phyloP scores from a whole-genome alignment of 2,797 vertebrate genomes.

The Gastrophryne carolinensis region DNA sequence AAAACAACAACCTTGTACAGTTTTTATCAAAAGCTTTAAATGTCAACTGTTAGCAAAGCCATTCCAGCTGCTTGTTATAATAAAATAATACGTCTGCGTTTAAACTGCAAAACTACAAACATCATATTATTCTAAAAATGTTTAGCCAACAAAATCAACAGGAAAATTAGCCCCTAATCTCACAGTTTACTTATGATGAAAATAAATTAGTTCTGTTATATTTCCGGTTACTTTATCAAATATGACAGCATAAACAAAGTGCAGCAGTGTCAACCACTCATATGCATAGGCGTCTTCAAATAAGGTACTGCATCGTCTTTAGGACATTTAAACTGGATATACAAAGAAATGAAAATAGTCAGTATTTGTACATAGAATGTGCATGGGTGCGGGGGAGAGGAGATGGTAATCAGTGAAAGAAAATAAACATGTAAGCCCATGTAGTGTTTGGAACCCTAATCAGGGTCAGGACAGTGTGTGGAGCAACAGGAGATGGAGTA shows the following conservation, averaged over 20 bases:
- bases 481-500: conserved; percentile 29
- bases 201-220: conserved; percentile 52
- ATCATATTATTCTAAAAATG: conserved; percentile 41
- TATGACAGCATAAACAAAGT: conserved; percentile 46
- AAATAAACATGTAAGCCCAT: conserved; percentile 37
- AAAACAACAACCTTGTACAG: neutral
- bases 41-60: conserved; percentile 4
- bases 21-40: neutral
- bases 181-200: conserved; percentile 41
- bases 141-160: conserved; percentile 50
- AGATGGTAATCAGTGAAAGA: conserved; percentile 38
- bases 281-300: conserved; percentile 19
- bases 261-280: conserved; percentile 32
- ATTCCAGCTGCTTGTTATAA: conserved; percentile 12
- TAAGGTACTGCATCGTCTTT: conserved; percentile 29
- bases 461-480: conserved; percentile 16
- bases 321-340: conserved; percentile 8
- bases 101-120: conserved; percentile 22
- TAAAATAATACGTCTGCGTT: conserved; percentile 32
- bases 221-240: conserved; percentile 53
- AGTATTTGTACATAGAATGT: conserved; percentile 11
- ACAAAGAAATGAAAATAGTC: conserved; percentile 20
- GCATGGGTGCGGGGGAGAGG: conserved; percentile 10
- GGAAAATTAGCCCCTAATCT: conserved; percentile 51
- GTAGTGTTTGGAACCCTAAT: conserved; percentile 20